Evolutionary conservation across 1,140 invertebrate species (phyloP), one percentile per base, ranked within the genome.

Genomic region (Trachymyrmex cornetzi): DNA sequence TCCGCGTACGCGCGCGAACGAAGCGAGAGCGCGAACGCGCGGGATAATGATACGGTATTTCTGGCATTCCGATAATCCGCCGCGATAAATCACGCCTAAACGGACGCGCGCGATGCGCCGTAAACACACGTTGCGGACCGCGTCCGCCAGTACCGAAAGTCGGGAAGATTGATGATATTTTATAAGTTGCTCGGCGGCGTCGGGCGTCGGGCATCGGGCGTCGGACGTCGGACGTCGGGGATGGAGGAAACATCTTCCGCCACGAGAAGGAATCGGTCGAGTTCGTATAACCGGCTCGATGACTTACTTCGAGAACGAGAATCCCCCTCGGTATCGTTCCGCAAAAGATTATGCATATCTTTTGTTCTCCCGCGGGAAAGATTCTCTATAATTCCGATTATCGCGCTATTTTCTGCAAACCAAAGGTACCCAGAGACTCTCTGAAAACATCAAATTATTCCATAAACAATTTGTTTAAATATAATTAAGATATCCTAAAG

Each of bases 21-120:
- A 85, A 71, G 80, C 86, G 87, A 82, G 72, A 84, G 89, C 66
- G 66, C 66, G 79, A 77, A 63, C 91, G 92, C 90, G 74, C 93
- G 92, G 89, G 92, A 94, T 95, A 95, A 95, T 95, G 91, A 95
- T 93, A 95, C 92, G 89, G 93, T 95, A 93, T 94, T 95, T 95
- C 94, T 95, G 94, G 94, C 94, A 94, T 95, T 95, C 93, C 90
- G 94, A 95, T 95, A 94, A 95, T 95, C 94, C 94, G 92, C 93
- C 88, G 90, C 91, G 92, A 95, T 95, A 95, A 95, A 95, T 95
- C 94, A 95, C 77, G 82, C 77, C 87, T 94, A 95, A 95, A 94
- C 94, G 93, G 93, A 93, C 87, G 89, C 92, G 92, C 91, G 90
- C 93, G 93, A 95, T 69, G 77, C 93, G 92, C 91, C 91, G 92